A percentile compares a stretch with the other conserved stretches of the same genome.
Conservation (phyloP, 2,113 vertebrate species). For the Xenus cinereus region DNA sequence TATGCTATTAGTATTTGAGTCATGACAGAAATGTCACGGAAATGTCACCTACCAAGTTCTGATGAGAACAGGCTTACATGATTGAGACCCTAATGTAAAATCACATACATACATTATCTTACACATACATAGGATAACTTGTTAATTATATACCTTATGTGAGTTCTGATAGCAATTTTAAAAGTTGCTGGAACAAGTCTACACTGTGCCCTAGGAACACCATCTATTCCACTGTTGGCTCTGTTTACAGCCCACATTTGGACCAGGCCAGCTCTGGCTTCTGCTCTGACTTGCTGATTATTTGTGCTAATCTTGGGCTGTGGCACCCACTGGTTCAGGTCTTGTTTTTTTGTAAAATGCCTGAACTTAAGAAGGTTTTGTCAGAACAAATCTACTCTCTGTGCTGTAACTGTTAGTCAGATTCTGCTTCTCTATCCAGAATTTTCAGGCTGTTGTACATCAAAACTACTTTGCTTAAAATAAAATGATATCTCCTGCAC, state of each 20-base stretch:
- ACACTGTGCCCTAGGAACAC: not conserved
- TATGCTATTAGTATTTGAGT: not conserved
- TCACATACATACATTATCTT: not conserved
- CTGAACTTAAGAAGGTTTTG: not conserved
- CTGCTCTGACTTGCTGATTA: not conserved
- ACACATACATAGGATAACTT: not conserved
- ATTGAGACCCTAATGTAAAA: not conserved
- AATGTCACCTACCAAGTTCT: not conserved
- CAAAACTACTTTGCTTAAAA: not conserved
- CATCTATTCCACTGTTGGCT: not conserved
- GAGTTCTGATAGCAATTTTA: not conserved
- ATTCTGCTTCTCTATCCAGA: not conserved
- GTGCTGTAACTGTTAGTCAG: not conserved
- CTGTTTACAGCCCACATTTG: not conserved
- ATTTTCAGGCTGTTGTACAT: not conserved
- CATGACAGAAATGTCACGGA: not conserved
- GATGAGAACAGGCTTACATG: not conserved
- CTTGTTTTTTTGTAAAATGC: not conserved
- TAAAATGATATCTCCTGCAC: not conserved
- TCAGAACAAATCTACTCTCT: not conserved
- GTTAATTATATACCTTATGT: not conserved
- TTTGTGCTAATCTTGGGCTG: not conserved
- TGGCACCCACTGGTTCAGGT: not conserved
- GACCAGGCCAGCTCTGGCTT: not conserved
- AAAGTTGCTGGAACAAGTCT: not conserved